Evolutionary conservation across 2,888 invertebrate genomes (phyloP).

Genomic region (Cryptophagus acutangulus): DNA sequence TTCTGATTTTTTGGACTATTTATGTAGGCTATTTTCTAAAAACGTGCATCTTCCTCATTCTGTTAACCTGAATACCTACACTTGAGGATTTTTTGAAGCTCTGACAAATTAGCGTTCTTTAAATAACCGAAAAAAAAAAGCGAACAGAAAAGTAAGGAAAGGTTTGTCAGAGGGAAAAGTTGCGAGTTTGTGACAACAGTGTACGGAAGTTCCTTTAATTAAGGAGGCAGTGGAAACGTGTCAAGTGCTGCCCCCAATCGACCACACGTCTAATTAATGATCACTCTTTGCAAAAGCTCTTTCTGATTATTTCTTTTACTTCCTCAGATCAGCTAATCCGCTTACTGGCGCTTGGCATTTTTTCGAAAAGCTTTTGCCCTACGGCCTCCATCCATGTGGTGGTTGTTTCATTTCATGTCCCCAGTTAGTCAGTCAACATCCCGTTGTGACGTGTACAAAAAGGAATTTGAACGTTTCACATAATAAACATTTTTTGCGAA

Average conservation of each 20-base stretch:
- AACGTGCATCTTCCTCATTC: no score
- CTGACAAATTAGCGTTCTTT: conserved; percentile 1
- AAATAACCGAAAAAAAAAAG: neutral
- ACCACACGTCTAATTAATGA: conserved; percentile 37
- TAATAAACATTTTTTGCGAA: conserved; percentile 25
- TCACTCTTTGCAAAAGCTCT: conserved; percentile 25
- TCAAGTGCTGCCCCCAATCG: conserved; percentile 33
- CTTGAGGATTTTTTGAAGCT: neutral
- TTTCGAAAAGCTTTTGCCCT: neutral
- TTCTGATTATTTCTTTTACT: conserved; percentile 35
- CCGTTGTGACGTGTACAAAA: conserved; percentile 18
- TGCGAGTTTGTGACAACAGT: conserved; percentile 1
- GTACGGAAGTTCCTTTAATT: conserved; percentile 26
- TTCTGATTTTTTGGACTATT: no score
- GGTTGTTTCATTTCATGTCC: no score
- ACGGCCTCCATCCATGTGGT: conserved; percentile 1
- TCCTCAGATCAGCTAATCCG: conserved; percentile 34
- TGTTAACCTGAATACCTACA: neutral
- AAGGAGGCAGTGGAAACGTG: conserved; percentile 29
- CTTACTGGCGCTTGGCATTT: conserved; percentile 24
- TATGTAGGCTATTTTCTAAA: no score
- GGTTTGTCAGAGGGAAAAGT: no score
- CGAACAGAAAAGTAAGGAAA: neutral
- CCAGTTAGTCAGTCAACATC: no score
- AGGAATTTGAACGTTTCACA: conserved; percentile 19